Evolutionary conservation across 2,888 invertebrate species (phyloP).

Genomic region (Cheiracanthium punctorium): DNA sequence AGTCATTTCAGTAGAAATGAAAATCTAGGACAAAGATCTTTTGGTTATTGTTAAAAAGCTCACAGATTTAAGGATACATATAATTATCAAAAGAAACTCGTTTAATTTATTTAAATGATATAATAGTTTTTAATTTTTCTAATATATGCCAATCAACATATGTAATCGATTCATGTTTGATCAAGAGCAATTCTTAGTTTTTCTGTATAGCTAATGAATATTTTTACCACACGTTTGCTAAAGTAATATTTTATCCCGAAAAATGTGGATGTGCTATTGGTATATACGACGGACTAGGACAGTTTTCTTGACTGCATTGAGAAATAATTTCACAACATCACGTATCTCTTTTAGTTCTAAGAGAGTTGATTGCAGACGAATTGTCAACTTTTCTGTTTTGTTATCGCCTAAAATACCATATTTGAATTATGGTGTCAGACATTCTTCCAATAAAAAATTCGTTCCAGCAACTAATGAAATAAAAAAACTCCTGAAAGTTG

Average conservation of each 20-base stretch:
- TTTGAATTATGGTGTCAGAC: neutral
- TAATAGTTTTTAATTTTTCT: too few species aligned
- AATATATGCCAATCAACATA: too few species aligned
- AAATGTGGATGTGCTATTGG: slow-evolving; percentile 19
- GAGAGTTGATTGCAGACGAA: neutral
- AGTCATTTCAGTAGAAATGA: neutral
- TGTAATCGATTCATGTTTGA: too few species aligned
- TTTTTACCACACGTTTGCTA: too few species aligned
- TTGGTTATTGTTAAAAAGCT: too few species aligned
- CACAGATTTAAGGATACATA: too few species aligned
- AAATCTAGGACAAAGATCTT: too few species aligned
- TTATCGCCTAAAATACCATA: neutral
- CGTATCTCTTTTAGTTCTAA: neutral
- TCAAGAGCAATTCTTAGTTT: too few species aligned
- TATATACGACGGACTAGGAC: neutral
- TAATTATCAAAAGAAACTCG: too few species aligned
- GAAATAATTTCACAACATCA: slow-evolving; percentile 5
- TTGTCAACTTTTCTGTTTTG: neutral
- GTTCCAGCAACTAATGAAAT: slow-evolving; percentile 30
- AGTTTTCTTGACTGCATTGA: neutral
- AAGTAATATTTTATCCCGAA: too few species aligned
- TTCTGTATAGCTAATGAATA: too few species aligned
- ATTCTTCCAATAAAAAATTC: neutral
- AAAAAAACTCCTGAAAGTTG: slow-evolving; percentile 73
- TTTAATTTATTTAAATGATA: too few species aligned